phyloP scores from a whole-genome alignment of 2,113 vertebrate genomes.

The Thunnus maccoyii region DNA sequence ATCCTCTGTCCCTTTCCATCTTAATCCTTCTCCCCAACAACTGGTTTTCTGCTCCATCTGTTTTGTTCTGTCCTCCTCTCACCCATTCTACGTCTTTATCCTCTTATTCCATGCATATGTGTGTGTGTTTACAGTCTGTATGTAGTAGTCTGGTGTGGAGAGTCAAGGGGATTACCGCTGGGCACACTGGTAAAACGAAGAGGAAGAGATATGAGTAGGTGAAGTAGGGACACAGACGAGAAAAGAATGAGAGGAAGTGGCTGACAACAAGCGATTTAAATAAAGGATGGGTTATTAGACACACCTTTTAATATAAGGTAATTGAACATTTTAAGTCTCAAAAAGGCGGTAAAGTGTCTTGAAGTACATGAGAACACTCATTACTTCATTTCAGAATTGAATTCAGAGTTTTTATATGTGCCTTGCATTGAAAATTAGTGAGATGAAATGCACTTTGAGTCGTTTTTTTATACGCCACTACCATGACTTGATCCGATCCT shows the following conservation, averaged over 20 bases:
- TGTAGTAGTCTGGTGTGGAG: conserved; percentile 8
- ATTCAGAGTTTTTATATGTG: neutral
- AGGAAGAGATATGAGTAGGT: neutral
- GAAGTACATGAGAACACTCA: no score
- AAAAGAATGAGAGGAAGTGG: conserved; percentile 13
- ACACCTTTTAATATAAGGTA: neutral
- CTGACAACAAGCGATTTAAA: conserved; percentile 21
- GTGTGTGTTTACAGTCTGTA: conserved; percentile 13
- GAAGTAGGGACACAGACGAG: conserved; percentile 1
- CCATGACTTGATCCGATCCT: neutral
- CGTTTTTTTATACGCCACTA: neutral
- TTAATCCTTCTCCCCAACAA: conserved; percentile 41
- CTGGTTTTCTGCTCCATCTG: conserved; percentile 25
- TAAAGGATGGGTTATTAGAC: neutral
- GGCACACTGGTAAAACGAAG: conserved; percentile 17
- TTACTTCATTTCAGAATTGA: neutral
- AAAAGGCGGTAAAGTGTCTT: no score
- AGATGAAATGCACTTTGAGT: conserved; percentile 19
- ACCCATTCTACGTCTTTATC: conserved; percentile 11
- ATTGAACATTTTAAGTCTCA: neutral
- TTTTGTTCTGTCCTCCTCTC: neutral
- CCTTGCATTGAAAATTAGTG: no score
- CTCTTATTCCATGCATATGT: neutral
- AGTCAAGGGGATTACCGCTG: conserved; percentile 47
- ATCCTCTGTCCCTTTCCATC: conserved; percentile 18